Evolutionary conservation across 2,888 invertebrate species (phyloP), one percentile per base, ranked within the genome.

Genomic region (Eilema caniola): DNA sequence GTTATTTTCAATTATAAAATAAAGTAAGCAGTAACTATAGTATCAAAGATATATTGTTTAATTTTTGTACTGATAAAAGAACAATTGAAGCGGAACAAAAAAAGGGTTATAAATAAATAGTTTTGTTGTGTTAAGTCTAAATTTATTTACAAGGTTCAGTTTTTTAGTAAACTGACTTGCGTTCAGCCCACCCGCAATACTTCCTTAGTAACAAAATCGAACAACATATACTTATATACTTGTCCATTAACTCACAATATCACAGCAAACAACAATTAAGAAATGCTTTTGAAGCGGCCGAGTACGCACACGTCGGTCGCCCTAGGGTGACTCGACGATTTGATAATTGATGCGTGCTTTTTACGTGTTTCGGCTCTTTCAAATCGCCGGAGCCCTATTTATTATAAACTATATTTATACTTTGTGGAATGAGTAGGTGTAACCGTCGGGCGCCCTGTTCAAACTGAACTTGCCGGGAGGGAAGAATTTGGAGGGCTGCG

Each of bases 381-480:
- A 90, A 92, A 90, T 89, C 91, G 89, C 91, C 91, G 88, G 88
- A 87, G 84, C 85, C 85, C 82, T 87, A 82, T 86, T 79, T 84
- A 84, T 86, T 61, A 53, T 62, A 88, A 87, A 88, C 88, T 88
- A 88, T 81, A 85, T 89, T 93, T 95, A 95, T 85, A 94, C 95
- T 93, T 95, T 97, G 95, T 97, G 97, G 96, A 98, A 98, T 80
- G 97, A 97, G 94, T 98, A 98, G 85, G 98, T 97, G 95, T 97
- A 98, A 86, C 98, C 98, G 88, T 98, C 98, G 59, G 98, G 98
- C 73, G 98, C 98, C 88, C 98, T 96, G 95, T 98, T 98, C 82
- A 98, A 96, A 83, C 97, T 97, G 85, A 98, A 96, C 92, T 98
- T 98, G 81, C 98, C 98, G 41, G 98, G 98, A 67, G 98, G 98